Conservation (phyloP, 2,888 invertebrate species). For the Apamea sordens region DNA sequence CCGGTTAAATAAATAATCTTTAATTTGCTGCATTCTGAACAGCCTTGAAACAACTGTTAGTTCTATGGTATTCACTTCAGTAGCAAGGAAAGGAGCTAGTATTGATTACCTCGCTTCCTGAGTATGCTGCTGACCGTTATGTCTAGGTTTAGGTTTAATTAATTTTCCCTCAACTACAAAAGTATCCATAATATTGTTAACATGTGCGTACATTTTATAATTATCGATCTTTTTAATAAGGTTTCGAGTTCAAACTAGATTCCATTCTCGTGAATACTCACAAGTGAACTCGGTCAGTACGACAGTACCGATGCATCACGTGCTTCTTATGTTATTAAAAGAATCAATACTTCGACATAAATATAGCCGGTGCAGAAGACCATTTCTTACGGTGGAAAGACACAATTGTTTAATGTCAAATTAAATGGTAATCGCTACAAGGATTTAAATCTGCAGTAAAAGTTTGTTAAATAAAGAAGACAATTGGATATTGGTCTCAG, state of each 20-base stretch:
- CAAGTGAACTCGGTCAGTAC: slow-evolving; percentile 24
- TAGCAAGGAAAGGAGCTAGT: background rate
- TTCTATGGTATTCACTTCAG: background rate
- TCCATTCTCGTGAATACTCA: slow-evolving; percentile 13
- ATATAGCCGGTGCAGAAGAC: slow-evolving; percentile 10
- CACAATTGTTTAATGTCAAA: background rate
- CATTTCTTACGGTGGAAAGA: too few relatives aligned
- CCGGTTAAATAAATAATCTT: too few relatives aligned
- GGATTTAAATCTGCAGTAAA: background rate
- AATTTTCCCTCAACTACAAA: background rate
- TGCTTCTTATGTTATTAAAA: slow-evolving; percentile 24
- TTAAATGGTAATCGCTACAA: background rate
- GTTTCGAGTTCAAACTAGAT: slow-evolving; percentile 46
- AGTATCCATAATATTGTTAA: background rate
- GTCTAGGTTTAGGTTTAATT: background rate
- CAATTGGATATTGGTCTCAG: background rate
- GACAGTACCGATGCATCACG: slow-evolving; percentile 22
- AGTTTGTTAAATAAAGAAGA: background rate
- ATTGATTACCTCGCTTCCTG: background rate
- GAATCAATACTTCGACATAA: slow-evolving; percentile 32
- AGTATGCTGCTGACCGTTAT: too few relatives aligned
- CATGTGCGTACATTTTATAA: slow-evolving; percentile 1
- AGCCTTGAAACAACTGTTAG: background rate
- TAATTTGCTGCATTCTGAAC: background rate
- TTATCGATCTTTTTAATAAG: background rate